These are phyloP conservation scores for Diloba caeruleocephala DNA, from an alignment of 2,888 invertebrate genomes.

Conservation along the genomic window DNA sequence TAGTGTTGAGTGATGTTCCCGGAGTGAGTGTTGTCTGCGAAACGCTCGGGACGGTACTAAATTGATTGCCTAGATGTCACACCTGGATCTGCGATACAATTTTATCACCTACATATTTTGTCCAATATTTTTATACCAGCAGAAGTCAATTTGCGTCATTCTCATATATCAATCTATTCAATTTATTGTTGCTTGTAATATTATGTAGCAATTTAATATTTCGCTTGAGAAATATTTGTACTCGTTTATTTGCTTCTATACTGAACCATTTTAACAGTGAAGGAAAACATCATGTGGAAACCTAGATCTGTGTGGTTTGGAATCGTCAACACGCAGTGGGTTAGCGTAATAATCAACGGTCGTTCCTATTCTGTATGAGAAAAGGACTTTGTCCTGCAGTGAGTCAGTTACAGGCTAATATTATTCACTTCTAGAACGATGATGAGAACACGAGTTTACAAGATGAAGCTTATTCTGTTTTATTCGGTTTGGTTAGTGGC, in stretches of 20 bases:
- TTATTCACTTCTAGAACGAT: too few relatives aligned
- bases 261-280: too few relatives aligned
- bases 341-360: too few relatives aligned
- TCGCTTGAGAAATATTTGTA: too few relatives aligned
- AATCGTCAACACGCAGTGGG: too few relatives aligned
- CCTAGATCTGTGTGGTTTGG: too few relatives aligned
- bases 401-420: too few relatives aligned
- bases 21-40: slow-evolving; percentile 51
- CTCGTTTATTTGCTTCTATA: too few relatives aligned
- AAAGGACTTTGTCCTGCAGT: too few relatives aligned
- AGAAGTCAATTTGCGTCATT: slow-evolving; percentile 35
- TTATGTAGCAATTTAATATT: slow-evolving; percentile 8
- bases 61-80: slow-evolving; percentile 53
- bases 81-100: slow-evolving; percentile 46
- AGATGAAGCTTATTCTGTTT: slow-evolving; percentile 13
- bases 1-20: slow-evolving; percentile 59
- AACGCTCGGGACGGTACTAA: slow-evolving; percentile 35
- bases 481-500: too few relatives aligned
- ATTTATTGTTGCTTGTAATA: slow-evolving; percentile 9
- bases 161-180: slow-evolving; percentile 23
- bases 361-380: too few relatives aligned
- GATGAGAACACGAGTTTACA: slow-evolving; percentile 7
- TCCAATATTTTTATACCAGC: slow-evolving; percentile 41
- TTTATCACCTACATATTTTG: slow-evolving; percentile 40
- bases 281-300: too few relatives aligned